Percentiles rank a stretch among this genome's conserved stretches.
phyloP scores from a whole-genome alignment of 2,888 invertebrate species.

The Platypus cylindrus region DNA sequence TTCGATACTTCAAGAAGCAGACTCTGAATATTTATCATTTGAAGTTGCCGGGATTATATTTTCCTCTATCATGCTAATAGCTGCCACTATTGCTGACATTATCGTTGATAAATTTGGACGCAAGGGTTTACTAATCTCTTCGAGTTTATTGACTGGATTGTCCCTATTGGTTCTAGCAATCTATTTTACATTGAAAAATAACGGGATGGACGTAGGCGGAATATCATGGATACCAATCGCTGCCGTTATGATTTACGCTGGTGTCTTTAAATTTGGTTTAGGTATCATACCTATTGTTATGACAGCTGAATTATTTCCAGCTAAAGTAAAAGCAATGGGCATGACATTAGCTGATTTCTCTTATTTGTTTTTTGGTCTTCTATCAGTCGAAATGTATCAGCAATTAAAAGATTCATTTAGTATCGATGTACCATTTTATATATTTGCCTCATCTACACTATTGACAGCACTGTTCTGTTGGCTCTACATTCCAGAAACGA shows the following conservation, averaged over 20 bases:
- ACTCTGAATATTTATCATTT: constrained; percentile 26
- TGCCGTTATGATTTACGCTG: constrained; percentile 22
- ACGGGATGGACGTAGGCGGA: constrained; percentile 20
- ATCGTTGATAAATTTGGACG: constrained; percentile 31
- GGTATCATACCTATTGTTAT: constrained; percentile 33
- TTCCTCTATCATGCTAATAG: constrained; percentile 29
- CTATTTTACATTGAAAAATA: constrained; percentile 29
- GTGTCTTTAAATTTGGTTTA: constrained; percentile 30
- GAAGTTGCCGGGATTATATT: constrained; percentile 30
- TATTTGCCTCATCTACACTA: constrained; percentile 28
- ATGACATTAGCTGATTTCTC: constrained; percentile 32
- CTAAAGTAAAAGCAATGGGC: constrained; percentile 33
- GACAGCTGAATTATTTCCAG: constrained; percentile 33
- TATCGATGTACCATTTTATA: constrained; percentile 30
- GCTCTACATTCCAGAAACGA: constrained; percentile 30
- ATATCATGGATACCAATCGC: constrained; percentile 26
- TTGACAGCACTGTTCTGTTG: constrained; percentile 28
- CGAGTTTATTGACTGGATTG: constrained; percentile 28
- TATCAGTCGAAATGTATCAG: constrained; percentile 30
- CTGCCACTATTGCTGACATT: constrained; percentile 27
- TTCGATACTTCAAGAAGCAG: constrained; percentile 29
- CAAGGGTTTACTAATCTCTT: constrained; percentile 27
- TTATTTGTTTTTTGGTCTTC: constrained; percentile 28
- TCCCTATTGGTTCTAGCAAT: constrained; percentile 28
- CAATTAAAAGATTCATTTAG: constrained; percentile 23